Evolutionary conservation across 2,113 vertebrate genomes (phyloP).

Genomic region (Gambusia affinis): DNA sequence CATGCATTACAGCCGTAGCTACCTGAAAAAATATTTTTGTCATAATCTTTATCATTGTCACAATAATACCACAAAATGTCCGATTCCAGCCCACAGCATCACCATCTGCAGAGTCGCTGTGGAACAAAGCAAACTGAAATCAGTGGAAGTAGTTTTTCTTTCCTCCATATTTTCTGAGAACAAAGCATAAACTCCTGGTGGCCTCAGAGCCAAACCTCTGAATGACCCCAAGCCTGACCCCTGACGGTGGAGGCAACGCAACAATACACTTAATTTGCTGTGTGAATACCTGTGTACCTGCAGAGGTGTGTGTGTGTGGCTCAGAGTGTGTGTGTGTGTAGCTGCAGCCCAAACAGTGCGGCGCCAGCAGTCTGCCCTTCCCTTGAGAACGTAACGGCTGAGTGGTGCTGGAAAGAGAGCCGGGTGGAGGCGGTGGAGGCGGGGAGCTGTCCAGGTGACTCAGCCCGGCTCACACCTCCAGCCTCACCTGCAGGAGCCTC

Average conservation of each 20-base stretch:
- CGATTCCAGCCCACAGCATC: too few species aligned
- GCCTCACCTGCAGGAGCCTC: background rate
- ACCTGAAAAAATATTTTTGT: too few species aligned
- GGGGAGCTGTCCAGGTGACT: constrained; percentile 30
- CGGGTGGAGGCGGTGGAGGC: constrained; percentile 10
- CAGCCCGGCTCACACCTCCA: constrained; percentile 27
- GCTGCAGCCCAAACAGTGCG: constrained; percentile 68
- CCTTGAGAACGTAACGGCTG: constrained; percentile 84
- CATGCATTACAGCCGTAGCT: too few species aligned
- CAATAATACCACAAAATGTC: too few species aligned
- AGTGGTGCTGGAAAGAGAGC: constrained; percentile 75
- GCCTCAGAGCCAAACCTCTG: constrained; percentile 57
- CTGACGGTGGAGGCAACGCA: constrained; percentile 58
- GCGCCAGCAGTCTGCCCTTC: constrained; percentile 86
- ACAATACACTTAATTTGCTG: constrained; percentile 80
- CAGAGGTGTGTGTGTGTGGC: constrained; percentile 34
- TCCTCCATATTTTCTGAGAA: background rate
- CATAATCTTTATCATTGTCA: too few species aligned
- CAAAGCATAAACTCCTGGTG: constrained; percentile 40
- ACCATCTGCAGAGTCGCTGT: too few species aligned
- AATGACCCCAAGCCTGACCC: constrained; percentile 54
- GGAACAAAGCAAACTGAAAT: too few species aligned
- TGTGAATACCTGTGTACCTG: constrained; percentile 63
- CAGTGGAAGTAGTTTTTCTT: too few species aligned
- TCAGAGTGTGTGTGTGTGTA: constrained; percentile 40